Evolutionary conservation across 2,113 vertebrate species (phyloP).

Genomic region (Solea senegalensis): DNA sequence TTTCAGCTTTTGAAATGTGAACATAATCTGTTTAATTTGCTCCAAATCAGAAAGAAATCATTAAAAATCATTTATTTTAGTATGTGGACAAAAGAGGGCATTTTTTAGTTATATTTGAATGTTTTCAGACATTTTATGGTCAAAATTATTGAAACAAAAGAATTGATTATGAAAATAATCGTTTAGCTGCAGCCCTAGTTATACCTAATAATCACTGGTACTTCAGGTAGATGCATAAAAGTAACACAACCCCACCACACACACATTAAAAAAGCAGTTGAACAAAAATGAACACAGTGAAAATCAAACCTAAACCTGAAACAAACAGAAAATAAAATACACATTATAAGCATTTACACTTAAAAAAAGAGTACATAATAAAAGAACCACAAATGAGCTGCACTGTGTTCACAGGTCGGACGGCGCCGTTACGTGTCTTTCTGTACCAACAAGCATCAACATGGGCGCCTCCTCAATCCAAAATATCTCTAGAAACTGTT

Average conservation of each 20-base stretch:
- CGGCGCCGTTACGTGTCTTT: conserved; percentile 7
- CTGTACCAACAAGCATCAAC: conserved; percentile 1
- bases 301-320: background rate
- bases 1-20: too few species aligned
- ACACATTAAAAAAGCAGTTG: background rate
- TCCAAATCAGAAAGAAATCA: too few species aligned
- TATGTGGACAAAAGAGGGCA: too few species aligned
- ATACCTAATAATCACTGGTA: conserved; percentile 23
- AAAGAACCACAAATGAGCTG: conserved; percentile 41
- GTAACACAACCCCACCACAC: conserved; percentile 1
- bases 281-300: background rate
- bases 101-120: too few species aligned
- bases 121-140: too few species aligned
- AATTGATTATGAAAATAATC: too few species aligned
- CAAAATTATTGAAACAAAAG: too few species aligned
- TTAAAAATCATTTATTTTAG: too few species aligned
- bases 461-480: conserved; percentile 3
- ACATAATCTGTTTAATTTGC: too few species aligned
- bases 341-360: conserved; percentile 7
- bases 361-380: conserved; percentile 16
- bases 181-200: background rate
- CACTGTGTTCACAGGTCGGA: conserved; percentile 27
- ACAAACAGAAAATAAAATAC: conserved; percentile 18
- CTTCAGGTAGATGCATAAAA: conserved; percentile 34
- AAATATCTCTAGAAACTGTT: background rate